Base-by-base conservation (phyloP, 2,113 vertebrate genomes). In the Equus przewalskii region DNA sequence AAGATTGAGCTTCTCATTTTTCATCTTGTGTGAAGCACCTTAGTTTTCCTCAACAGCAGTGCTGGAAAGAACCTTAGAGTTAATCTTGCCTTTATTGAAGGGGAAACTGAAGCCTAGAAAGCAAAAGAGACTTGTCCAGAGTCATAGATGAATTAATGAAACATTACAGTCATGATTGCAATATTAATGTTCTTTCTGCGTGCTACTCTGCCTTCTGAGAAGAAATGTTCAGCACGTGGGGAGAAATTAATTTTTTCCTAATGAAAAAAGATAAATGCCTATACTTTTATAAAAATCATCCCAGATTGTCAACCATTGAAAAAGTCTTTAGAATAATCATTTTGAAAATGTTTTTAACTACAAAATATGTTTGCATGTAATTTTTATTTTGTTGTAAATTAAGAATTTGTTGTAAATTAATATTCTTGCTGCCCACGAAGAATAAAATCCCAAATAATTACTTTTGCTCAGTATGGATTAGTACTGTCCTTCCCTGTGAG, bases 1-100 rank as follows among this genome's bases (percentile, higher is more conserved):
- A 67, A 91, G 30, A 75, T 54, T 84, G 80, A 97, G 49, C 19
- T 88, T 6, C 69, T 97, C 62, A 33, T 92, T 95, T 97, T 94
- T 81, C 83, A 21, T 87, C 94, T 89, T 92, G 4, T 73, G 44
- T 94, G 54, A 85, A 70, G 24, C 26, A 93, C 82, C 78, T 96
- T 96, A 72, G n/a, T 85, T 92, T 97, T 92, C 70, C 26, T 96
- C 49, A 94, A 0, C 7, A 60, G 10, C 22, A 22, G 18, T 88
- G 49, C 65, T 91, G 28, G 41, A 64, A 92, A 64, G 41, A 92
- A 80, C 44, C 44, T 26, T 24, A 88, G 78, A 83, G 60, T 54
- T 95, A 56, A 89, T 89, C 49, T 80, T 64, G 12, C 19, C 72
- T 94, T 96, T 91, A 82, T 69, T 65, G 79, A 96, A 93, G 14